Evolutionary conservation across 2,113 vertebrate genomes (phyloP), one percentile per base, ranked within the genome.

Genomic region (Gallinago jamesoni): DNA sequence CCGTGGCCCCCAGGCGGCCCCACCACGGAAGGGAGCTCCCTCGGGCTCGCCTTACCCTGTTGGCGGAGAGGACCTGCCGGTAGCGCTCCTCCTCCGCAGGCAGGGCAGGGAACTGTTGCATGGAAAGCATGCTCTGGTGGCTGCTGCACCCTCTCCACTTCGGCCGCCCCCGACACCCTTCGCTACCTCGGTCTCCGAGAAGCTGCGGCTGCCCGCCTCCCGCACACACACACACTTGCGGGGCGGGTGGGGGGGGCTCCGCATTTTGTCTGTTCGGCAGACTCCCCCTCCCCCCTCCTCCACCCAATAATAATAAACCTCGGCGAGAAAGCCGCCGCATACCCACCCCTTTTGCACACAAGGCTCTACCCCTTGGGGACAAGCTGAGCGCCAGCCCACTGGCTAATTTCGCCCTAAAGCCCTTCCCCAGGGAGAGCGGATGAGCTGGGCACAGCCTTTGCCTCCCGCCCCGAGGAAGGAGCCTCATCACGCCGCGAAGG

Each of bases 41-140:
- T 7, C 8, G 33, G 35, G 39, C 8, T 85, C 25, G 10, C 25
- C 98, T 98, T 98, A 98, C 98, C 98, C 47, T 91, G 92, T 56
- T 75, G 24, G 85, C 50, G 63, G 80, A 78, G 73, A 92, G 60
- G 66, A 97, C 97, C 62, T 92, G 95, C 57, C 93, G 76, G 97
- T 91, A 96, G 94, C 88, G 96, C 95, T 98, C 96, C 64, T 96
- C 96, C 70, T 94, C 97, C 27, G 87, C 90, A 23, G 97, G 85
- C 33, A 96, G 95, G 55, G 91, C 94, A 56, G 96, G 81, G 78
- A 98, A 87, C 95, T 92, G 98, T 52, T 98, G 98, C 69, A 86
- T 48, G 77, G 97, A 97, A 64, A 97, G 84, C 98, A 98, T 98
- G 91, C 45, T 94, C 70, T 25, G 74, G 30, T 70, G 33, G 85